Conservation (phyloP, 2,113 vertebrate genomes). For the Copsychus sechellarum region DNA sequence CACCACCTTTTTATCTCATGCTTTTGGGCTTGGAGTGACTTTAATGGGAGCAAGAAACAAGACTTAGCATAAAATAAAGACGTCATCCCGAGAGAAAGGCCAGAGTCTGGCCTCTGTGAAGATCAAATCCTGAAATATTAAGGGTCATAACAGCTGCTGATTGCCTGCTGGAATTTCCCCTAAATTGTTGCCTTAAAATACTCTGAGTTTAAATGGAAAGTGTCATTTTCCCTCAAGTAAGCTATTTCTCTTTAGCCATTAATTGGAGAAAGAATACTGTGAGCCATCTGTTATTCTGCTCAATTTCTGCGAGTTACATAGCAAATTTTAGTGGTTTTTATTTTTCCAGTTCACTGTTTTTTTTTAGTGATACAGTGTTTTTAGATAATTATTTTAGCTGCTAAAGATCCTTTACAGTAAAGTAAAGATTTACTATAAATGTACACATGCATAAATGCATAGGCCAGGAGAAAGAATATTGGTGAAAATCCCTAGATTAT, state of each 20-base stretch:
- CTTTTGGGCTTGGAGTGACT: conserved; percentile 5
- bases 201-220: conserved; percentile 12
- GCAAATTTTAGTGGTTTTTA: neutral
- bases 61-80: conserved; percentile 22
- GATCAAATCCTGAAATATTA: conserved; percentile 20
- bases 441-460: neutral
- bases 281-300: conserved; percentile 24
- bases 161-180: conserved; percentile 8
- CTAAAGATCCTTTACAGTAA: neutral
- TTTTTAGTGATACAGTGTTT: neutral
- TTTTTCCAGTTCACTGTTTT: neutral
- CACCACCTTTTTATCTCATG: conserved; percentile 17
- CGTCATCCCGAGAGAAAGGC: neutral
- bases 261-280: conserved; percentile 14
- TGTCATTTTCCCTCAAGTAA: conserved; percentile 19
- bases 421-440: neutral
- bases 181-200: conserved; percentile 18
- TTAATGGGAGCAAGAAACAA: conserved; percentile 8
- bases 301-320: neutral
- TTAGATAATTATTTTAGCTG: conserved; percentile 22
- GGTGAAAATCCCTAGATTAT: neutral
- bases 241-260: conserved; percentile 31
- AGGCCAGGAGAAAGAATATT: neutral
- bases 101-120: neutral
- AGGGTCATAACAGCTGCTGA: neutral